Evolutionary conservation across 2,797 vertebrate species (phyloP), one percentile per base, ranked within the genome.

Genomic region (Orestias chungarensis): DNA sequence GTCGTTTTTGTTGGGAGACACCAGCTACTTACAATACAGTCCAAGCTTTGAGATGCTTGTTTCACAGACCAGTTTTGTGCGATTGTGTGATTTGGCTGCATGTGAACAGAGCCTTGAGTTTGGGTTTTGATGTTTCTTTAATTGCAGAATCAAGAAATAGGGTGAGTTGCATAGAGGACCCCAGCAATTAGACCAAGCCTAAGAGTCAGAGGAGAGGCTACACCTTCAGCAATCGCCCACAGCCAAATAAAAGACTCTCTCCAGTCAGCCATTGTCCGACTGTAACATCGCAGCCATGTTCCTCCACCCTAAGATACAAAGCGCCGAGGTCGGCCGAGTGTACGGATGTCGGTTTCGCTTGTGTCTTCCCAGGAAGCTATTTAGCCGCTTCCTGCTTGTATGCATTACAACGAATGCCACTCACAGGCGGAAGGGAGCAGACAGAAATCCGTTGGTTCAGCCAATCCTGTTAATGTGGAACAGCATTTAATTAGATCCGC

Each of bases 381-480:
- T 81, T 43, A 73, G 89, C 86, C 72, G 35, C 47, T 81, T 80
- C 78, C 91, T 93, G 93, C 82, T 93, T 38, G 43, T 78, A 78
- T 87, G 92, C 84, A 92, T 94, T 93, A 92, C 87, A 79, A 85
- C 72, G 73, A 86, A 86, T 91, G 92, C 84, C 94, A 93, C 89
- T 94, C 94, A 94, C 77, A 78, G 81, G 86, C 84, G n/a, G 27
- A 46, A 64, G 75, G 84, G 79, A 89, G 81, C 76, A 49, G 80
- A 74, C 75, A 67, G 87, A 82, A 89, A 91, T 86, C 82, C 77
- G 86, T 86, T 83, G 83, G 86, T 91, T 92, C 43, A 29, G 77
- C 79, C 88, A 93, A 95, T 95, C 93, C 93, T 94, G 91, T 95
- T 93, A 94, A 90, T 82, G 93, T 92, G 93, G 93, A 94, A 94